A percentile compares a stretch with the other conserved stretches of the same genome.
Evolutionary conservation across 2,113 vertebrate species (phyloP).

Genomic region (Albula goreensis): DNA sequence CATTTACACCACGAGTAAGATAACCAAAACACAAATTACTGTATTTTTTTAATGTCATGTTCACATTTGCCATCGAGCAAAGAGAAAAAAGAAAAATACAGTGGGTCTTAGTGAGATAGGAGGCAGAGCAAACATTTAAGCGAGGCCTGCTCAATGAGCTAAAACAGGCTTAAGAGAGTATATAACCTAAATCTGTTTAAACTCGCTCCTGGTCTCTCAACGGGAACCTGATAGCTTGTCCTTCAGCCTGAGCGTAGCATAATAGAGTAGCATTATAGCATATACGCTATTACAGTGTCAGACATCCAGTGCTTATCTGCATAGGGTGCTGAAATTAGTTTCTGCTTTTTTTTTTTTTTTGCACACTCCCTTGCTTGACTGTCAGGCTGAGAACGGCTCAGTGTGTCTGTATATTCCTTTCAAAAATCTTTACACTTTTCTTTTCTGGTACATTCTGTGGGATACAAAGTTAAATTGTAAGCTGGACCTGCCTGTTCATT

Average conservation of each 20-base stretch:
- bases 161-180: conserved; percentile 3
- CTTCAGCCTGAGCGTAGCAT: not conserved
- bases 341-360: not conserved
- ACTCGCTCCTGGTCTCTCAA: conserved; percentile 11
- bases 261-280: not conserved
- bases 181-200: conserved; percentile 17
- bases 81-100: not conserved
- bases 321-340: not conserved
- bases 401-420: not conserved
- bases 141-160: not conserved
- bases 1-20: not conserved
- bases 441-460: not conserved
- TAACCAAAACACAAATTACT: not conserved
- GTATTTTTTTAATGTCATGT: not conserved
- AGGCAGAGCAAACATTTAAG: conserved; percentile 16
- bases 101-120: conserved; percentile 5
- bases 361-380: not conserved
- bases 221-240: not conserved
- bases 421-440: not conserved
- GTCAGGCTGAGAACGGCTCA: not conserved
- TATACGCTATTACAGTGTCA: not conserved
- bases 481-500: too few relatives aligned
- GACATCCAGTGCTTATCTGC: not conserved
- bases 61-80: not conserved
- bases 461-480: not conserved